A percentile compares a stretch with the other conserved stretches of the same genome.
These are phyloP conservation scores for Lepidothrix coronata DNA, from an alignment of 2,113 vertebrate species.

Conservation along the genomic window DNA sequence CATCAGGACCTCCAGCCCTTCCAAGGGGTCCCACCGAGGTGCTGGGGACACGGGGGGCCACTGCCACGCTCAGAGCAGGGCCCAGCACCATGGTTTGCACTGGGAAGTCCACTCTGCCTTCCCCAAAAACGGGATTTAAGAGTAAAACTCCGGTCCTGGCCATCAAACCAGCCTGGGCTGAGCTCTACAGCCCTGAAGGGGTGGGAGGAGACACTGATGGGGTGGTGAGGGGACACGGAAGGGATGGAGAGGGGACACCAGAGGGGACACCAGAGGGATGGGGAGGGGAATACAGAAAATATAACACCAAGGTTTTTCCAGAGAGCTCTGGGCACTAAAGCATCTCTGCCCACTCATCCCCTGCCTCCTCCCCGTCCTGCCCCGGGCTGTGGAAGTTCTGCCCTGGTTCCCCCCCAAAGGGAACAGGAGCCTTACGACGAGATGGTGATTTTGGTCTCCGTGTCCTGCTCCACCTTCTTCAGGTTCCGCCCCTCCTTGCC, in stretches of 20 bases:
- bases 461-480: conserved; percentile 97
- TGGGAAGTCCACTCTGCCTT: background rate
- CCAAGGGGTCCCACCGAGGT: background rate
- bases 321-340: background rate
- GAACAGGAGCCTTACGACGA: conserved; percentile 81
- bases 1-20: accelerated
- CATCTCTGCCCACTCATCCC: background rate
- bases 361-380: background rate
- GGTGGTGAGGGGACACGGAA: background rate
- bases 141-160: background rate
- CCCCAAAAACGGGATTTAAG: background rate
- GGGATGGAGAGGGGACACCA: background rate
- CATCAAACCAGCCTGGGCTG: background rate
- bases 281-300: background rate
- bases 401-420: background rate
- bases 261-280: no score
- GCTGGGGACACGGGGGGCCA: background rate
- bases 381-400: accelerated
- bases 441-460: conserved; percentile 96
- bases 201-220: background rate
- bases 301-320: background rate
- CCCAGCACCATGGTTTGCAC: background rate
- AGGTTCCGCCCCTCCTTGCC: conserved; percentile 94
- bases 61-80: background rate
- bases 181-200: background rate